Conservation (phyloP, 2,113 vertebrate species). For the Cyprinodon brontotheroides region DNA sequence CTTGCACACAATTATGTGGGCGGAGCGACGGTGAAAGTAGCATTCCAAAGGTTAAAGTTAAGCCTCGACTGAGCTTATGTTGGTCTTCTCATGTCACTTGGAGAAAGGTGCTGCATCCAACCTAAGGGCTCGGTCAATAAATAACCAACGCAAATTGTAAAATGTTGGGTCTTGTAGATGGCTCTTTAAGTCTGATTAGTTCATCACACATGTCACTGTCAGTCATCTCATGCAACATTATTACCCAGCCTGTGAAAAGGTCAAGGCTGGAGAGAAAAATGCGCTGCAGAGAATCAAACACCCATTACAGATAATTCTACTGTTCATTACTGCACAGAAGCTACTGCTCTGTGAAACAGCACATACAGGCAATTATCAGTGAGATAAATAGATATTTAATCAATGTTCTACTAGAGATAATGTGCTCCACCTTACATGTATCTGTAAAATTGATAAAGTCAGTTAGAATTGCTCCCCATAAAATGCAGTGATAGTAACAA, state of each 20-base stretch:
- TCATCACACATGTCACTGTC: not conserved
- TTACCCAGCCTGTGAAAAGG: not conserved
- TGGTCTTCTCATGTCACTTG: conserved; percentile 29
- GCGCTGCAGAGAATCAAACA: not conserved
- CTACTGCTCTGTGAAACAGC: not conserved
- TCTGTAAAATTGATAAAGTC: conserved; percentile 3
- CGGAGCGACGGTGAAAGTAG: conserved; percentile 22
- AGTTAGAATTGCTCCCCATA: not conserved
- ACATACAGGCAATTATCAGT: conserved; percentile 10
- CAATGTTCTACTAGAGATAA: not conserved
- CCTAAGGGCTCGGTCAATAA: conserved; percentile 50
- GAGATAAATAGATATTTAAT: conserved; percentile 14
- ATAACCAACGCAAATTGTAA: conserved; percentile 32
- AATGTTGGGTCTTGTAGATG: not conserved
- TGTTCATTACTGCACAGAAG: conserved; percentile 42
- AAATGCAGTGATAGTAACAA: not conserved
- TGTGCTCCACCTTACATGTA: conserved; percentile 1
- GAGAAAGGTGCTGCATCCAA: conserved; percentile 7
- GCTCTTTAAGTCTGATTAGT: not conserved
- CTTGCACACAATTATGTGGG: conserved; percentile 17
- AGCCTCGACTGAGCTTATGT: conserved; percentile 29
- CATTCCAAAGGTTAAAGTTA: conserved; percentile 64
- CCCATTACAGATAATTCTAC: not conserved
- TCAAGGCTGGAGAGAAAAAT: conserved; percentile 17
- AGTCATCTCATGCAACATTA: not conserved